Base-by-base conservation (phyloP, 2,797 vertebrate genomes). In the Menidia menidia region DNA sequence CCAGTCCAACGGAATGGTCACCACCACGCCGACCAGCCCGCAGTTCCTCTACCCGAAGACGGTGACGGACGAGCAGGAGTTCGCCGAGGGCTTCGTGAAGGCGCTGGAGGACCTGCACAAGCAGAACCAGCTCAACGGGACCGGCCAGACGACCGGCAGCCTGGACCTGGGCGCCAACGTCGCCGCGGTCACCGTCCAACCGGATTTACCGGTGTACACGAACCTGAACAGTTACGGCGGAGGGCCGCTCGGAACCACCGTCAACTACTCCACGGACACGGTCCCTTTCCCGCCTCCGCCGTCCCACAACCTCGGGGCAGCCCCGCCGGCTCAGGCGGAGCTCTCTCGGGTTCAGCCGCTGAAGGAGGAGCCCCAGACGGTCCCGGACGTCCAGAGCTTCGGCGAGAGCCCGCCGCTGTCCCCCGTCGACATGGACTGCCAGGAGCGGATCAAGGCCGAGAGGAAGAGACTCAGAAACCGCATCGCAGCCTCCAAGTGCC, bases 331-430 rank as follows among this genome's bases (percentile, higher is more conserved):
- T 25, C 95, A 92, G 31, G 86, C 90, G 9, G 91, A 93, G 72
- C 90, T 93, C 0, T 84, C 93, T 16, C 92, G 94, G 18, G 92
- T 95, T 0, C 94, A 94, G n/a, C 92, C 81, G 64, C 75, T 63
- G 18, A 98, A 97, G 90, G 97, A 98, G 91, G 97, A 98, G 78
- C 97, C 97, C 2, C 97, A 99, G 91, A 99, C 95, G 54, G 97
- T 99, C 3, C 97, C 97, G 0, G 97, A 99, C 82, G 96, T 97
- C 0, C 90, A 91, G 83, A 96, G 94, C 77, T 97, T 97, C 87
- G 96, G 97, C 14, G 97, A 96, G 16, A 97, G 96, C 16, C 97
- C 97, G 0, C 96, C 97, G 44, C 91, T 97, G 44, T 98, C 97
- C 6, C 97, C 97, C 72, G 95, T 97, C 83, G 94, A 98, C 90